These are phyloP conservation scores for Poecilia velifera DNA, from an alignment of 2,797 vertebrate species.

Conservation along the genomic window DNA sequence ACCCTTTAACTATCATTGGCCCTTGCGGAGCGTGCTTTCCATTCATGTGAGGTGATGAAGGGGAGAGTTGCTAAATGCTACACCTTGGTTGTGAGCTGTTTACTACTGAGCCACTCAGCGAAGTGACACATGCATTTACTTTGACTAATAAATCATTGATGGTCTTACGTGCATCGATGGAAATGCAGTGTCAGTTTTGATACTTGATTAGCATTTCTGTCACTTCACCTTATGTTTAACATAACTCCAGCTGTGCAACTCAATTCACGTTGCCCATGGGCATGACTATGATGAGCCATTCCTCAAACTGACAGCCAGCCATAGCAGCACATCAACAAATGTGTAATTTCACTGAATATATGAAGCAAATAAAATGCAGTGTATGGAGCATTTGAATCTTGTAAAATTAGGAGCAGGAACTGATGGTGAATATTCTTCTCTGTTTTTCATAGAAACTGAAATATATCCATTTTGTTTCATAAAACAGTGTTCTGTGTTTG, in stretches of 20 bases:
- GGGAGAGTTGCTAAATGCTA: constrained; percentile 55
- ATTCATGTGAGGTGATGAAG: constrained; percentile 26
- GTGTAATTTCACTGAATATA: constrained; percentile 56
- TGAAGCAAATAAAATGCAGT: constrained; percentile 33
- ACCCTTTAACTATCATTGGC: constrained; percentile 44
- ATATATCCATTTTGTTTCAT: not conserved
- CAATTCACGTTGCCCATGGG: constrained; percentile 71
- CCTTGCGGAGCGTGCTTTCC: constrained; percentile 36
- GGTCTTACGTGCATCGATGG: constrained; percentile 69
- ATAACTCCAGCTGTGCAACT: constrained; percentile 80
- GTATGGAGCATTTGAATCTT: constrained; percentile 6
- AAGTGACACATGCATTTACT: constrained; percentile 70
- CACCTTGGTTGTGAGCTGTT: constrained; percentile 67
- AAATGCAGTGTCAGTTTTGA: constrained; percentile 75
- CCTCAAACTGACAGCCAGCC: constrained; percentile 71
- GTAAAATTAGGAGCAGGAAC: not conserved
- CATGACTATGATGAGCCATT: constrained; percentile 70
- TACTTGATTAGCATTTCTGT: constrained; percentile 78
- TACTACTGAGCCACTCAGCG: constrained; percentile 67
- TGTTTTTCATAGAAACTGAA: not conserved
- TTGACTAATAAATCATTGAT: constrained; percentile 76
- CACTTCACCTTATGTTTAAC: constrained; percentile 82
- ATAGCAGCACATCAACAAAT: constrained; percentile 53
- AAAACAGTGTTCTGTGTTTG: not conserved
- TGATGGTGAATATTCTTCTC: not conserved